Base-by-base conservation (phyloP, 2,888 invertebrate genomes). In the Oeneis ivallda region DNA sequence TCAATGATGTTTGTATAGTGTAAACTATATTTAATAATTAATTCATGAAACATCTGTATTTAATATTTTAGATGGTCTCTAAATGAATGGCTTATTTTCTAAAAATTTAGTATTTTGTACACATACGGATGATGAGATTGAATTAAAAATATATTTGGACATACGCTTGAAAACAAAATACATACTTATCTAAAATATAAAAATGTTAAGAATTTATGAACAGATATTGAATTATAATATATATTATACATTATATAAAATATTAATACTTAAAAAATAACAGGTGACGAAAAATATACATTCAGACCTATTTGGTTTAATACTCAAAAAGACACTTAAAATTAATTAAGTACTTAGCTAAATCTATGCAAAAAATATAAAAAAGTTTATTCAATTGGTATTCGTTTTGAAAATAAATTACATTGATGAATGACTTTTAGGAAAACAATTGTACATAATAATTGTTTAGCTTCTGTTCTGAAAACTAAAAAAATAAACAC, bases 91-190 rank as follows among this genome's bases (percentile, higher is more conserved):
- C 58, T 34, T 45, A 17, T 32, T 10, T 45, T 26, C 26, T 26
- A 26, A 58, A 58, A 58, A 58, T 58, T n/a, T 47, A 58, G 34
- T 58, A 47, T 58, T 56, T 47, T 58, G 47, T 58, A 58, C 58
- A 47, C 10, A 58, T 47, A 47, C n/a, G 6, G 15, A 4, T 34
- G 11, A 47, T 34, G 45, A 47, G 15, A 32, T 19, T 11, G 19
- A 56, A 41, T 41, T 3, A 26, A 56, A 41, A 41, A 41, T 39
- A 4, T 17, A 17, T 17, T 37, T 54, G 15, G 37, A 37, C 10
- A 54, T 15, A 10, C 17, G 9, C 17, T 47, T 15, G 17, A 2
- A 2, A 17, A 2, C 9, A 47, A 17, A 47, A 9, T 17, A 47
- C 15, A 7, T 47, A 41, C 9, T 1, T 45, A n/a, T n/a, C n/a